These are phyloP conservation scores for Lasioglossum oenotherae DNA, from an alignment of 2,888 invertebrate species.

Conservation along the genomic window DNA sequence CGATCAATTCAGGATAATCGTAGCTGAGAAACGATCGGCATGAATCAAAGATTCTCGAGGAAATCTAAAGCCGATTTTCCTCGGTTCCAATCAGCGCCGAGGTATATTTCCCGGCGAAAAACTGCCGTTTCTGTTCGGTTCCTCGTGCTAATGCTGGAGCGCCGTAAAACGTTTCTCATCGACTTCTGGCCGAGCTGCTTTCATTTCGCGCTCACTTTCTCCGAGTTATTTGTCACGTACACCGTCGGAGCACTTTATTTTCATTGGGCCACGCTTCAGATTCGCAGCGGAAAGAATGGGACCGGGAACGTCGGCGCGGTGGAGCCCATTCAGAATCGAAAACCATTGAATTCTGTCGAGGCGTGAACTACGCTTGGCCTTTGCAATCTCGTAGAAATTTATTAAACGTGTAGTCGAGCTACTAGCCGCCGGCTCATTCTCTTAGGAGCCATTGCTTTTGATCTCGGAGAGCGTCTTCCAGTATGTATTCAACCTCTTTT, in stretches of 20 bases:
- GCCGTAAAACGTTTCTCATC: slow-evolving; percentile 4
- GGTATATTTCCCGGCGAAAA: background rate
- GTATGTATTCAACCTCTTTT: slow-evolving; percentile 4
- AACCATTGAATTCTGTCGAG: slow-evolving; percentile 19
- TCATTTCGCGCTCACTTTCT: slow-evolving; percentile 25
- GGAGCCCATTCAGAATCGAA: slow-evolving; percentile 45
- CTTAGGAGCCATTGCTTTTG: background rate
- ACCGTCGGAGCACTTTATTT: slow-evolving; percentile 52
- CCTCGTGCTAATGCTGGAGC: background rate
- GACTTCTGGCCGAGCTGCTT: slow-evolving; percentile 19
- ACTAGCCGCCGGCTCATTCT: slow-evolving; percentile 11
- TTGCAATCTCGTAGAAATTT: slow-evolving; percentile 12
- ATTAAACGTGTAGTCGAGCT: slow-evolving; percentile 12
- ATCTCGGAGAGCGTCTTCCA: slow-evolving; percentile 5
- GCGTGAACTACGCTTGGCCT: slow-evolving; percentile 8
- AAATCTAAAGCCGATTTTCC: background rate
- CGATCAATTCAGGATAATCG: slow-evolving; percentile 8
- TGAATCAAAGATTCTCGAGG: background rate
- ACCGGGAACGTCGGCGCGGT: slow-evolving; percentile 13
- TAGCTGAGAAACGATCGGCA: background rate
- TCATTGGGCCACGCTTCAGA: slow-evolving; percentile 45
- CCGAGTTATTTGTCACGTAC: slow-evolving; percentile 56
- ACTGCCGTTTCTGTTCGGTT: slow-evolving; percentile 13
- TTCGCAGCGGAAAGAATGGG: slow-evolving; percentile 30
- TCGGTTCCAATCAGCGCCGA: background rate